Conservation (phyloP, 1,140 invertebrate species). For the Pogonomyrmex barbatus region DNA sequence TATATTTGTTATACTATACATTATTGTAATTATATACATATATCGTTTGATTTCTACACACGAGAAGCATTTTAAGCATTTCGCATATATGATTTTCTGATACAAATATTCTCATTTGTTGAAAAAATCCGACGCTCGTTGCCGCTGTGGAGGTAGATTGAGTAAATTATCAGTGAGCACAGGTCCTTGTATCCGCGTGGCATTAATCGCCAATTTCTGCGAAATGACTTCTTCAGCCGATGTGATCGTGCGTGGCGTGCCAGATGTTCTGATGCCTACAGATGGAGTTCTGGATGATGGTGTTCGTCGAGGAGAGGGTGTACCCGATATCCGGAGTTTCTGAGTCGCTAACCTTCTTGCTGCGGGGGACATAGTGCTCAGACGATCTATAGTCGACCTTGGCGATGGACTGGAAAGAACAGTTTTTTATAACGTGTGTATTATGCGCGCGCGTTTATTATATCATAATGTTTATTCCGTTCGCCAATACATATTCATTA, state of each 20-base stretch:
- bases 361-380: conserved; percentile 97
- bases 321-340: conserved; percentile 86
- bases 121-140: conserved; percentile 84
- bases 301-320: conserved; percentile 83
- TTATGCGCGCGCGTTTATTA: conserved; percentile 2
- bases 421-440: background rate
- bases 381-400: conserved; percentile 90
- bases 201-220: conserved; percentile 49
- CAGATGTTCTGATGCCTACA: conserved; percentile 84
- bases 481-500: too few species aligned
- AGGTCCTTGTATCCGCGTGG: conserved; percentile 78
- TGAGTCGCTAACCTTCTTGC: conserved; percentile 93
- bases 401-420: conserved; percentile 86
- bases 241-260: conserved; percentile 81
- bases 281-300: conserved; percentile 81
- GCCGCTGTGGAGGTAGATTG: conserved; percentile 83
- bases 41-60: background rate
- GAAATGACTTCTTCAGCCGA: conserved; percentile 63
- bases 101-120: conserved; percentile 71
- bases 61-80: background rate
- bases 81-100: background rate
- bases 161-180: conserved; percentile 85
- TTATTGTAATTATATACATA: background rate
- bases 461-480: background rate
- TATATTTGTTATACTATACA: background rate